Base-by-base conservation (phyloP, 2,113 vertebrate genomes). In the Chamaea fasciata region DNA sequence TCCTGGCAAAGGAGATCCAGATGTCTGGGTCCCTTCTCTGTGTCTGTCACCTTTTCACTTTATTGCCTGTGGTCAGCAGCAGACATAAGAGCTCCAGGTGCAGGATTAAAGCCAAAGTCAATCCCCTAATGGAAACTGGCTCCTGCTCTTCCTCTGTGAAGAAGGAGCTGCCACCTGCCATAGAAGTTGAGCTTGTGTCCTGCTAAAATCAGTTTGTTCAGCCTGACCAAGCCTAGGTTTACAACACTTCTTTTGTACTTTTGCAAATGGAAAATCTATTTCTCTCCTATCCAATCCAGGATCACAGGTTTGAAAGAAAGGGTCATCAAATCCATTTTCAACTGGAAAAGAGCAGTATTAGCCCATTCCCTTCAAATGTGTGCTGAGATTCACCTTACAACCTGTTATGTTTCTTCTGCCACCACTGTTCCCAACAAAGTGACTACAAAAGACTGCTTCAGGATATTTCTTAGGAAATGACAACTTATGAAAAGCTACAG, bases 81-180 rank as follows among this genome's bases (percentile, higher is more conserved):
- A 78, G 39, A 78, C 15, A 17, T 7, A 55, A 78, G 74, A 91
- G 65, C 35, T 91, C 67, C 70, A 94, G 74, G 74, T 59, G 37
- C n/a, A 91, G 65, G n/a, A 62, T 76, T n/a, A 79, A 76, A 79
- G 37, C 50, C 30, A 57, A 95, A 85, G 92, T 76, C 53, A 73
- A 46, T 37, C 41, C 33, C 22, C 30, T 64, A 13, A 79, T 39
- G 62, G 37, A 15, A 87, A 47, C 20, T 84, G 77, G 28, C 69
- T 92, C 56, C 81, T 82, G 42, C 16, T 23, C 17, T 87, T 92
- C 46, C 49, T 79, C 33, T 46, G 60, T 30, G 27, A 90, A 82
- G 67, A 80, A 90, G 41, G 9, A 85, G 31, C 10, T n/a, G 24
- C 71, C 64, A 64, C 22, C 23, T 82, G 46, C 23, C 27, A 24